A percentile compares a stretch with the other conserved stretches of the same genome.
Conservation (phyloP, 2,888 invertebrate genomes). For the Suillia variegata region DNA sequence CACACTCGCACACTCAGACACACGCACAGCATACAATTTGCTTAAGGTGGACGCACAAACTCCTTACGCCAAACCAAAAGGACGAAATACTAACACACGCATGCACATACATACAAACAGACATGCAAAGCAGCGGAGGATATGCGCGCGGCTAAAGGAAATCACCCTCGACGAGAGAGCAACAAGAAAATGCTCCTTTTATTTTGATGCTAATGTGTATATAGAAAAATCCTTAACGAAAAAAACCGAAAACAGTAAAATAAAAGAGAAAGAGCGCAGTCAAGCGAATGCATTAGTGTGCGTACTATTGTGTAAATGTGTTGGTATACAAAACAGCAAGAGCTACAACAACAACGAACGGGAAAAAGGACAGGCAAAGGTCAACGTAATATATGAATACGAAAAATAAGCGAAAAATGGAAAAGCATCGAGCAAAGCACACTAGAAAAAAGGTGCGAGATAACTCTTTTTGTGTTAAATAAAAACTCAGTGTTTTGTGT, state of each 20-base stretch:
- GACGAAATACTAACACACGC: conserved; percentile 17
- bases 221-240: too few relatives aligned
- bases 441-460: conserved; percentile 17
- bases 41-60: conserved; percentile 11
- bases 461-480: conserved; percentile 17
- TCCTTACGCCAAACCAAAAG: conserved; percentile 22
- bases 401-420: conserved; percentile 11
- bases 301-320: too few relatives aligned
- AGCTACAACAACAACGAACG: neutral
- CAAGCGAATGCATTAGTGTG: too few relatives aligned
- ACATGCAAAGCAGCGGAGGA: neutral
- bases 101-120: neutral
- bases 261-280: neutral
- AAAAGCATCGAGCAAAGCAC: neutral
- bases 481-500: conserved; percentile 2
- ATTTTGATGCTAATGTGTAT: conserved; percentile 24
- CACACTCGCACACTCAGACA: too few relatives aligned
- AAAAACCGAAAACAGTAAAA: neutral
- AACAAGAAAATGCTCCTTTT: neutral
- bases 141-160: neutral
- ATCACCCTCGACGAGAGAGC: conserved; percentile 17
- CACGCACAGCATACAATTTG: conserved; percentile 1
- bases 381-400: conserved; percentile 17
- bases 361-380: conserved; percentile 13
- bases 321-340: neutral